phyloP scores from a whole-genome alignment of 1,140 invertebrate species.

The Megathymus violae region DNA sequence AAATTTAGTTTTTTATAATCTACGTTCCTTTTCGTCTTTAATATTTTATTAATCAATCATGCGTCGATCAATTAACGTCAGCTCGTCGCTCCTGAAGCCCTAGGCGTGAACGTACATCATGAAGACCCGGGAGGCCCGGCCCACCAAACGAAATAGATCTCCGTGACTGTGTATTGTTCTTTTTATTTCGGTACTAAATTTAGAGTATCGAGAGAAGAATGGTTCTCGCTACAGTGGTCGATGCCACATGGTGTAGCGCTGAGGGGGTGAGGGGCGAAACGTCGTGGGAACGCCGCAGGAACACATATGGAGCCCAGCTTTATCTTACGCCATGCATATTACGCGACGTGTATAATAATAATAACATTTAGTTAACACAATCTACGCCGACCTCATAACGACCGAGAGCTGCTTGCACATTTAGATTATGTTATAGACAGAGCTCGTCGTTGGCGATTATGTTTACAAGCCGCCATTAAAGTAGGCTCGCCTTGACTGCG shows the following conservation, averaged over 20 bases:
- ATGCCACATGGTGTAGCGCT: conserved; percentile 64
- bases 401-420: conserved; percentile 51
- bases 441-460: conserved; percentile 22
- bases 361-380: conserved; percentile 71
- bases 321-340: conserved; percentile 71
- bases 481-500: conserved; percentile 39
- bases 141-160: conserved; percentile 53
- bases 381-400: conserved; percentile 59
- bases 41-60: conserved; percentile 76
- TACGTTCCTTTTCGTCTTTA: conserved; percentile 36
- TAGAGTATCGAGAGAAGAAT: conserved; percentile 37
- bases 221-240: conserved; percentile 57
- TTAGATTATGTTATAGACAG: conserved; percentile 48
- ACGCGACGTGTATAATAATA: conserved; percentile 70
- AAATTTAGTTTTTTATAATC: neutral
- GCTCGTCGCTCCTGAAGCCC: conserved; percentile 70
- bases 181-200: conserved; percentile 24
- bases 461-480: conserved; percentile 34
- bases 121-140: conserved; percentile 73
- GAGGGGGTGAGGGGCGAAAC: conserved; percentile 47
- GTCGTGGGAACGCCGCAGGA: conserved; percentile 69
- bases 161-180: conserved; percentile 31
- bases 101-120: conserved; percentile 67
- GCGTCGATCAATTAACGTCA: conserved; percentile 70
- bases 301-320: conserved; percentile 79